Conservation (phyloP, 1,140 invertebrate genomes). For the Sycobia sp. region DNA sequence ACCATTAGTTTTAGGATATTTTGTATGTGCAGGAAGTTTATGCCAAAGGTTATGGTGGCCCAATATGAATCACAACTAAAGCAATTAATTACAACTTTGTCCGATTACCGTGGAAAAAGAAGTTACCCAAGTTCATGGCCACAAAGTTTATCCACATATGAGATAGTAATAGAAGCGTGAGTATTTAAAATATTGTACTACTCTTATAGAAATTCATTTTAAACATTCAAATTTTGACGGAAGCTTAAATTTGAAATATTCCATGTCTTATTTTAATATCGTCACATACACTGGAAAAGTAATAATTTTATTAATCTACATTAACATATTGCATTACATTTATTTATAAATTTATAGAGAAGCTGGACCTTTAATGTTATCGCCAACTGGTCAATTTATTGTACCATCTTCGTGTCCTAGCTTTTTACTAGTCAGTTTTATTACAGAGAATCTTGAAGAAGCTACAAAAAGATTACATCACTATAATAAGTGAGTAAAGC, state of each 20-base stretch:
- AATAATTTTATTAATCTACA: no score
- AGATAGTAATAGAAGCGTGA: conserved; percentile 91
- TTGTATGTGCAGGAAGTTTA: conserved; percentile 78
- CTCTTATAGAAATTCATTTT: no score
- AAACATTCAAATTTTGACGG: no score
- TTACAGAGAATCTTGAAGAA: conserved; percentile 76
- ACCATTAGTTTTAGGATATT: conserved; percentile 57
- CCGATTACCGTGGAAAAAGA: conserved; percentile 74
- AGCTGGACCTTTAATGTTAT: conserved; percentile 90
- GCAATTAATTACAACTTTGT: conserved; percentile 81
- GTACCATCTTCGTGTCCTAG: conserved; percentile 88
- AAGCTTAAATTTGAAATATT: background rate
- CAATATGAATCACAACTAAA: conserved; percentile 82
- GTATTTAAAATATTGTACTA: conserved; percentile 46
- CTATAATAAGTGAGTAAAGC: conserved; percentile 74
- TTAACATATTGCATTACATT: no score
- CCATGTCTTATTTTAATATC: conserved; percentile 4
- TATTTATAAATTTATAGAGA: conserved; percentile 64
- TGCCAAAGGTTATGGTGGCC: conserved; percentile 82
- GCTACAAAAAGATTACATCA: conserved; percentile 72
- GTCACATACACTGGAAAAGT: no score
- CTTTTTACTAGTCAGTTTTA: conserved; percentile 81
- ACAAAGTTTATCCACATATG: conserved; percentile 70
- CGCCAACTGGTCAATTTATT: conserved; percentile 89
- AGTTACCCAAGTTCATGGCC: conserved; percentile 78